Conservation (phyloP, 1,140 invertebrate species). For the Drosophila azteca region DNA sequence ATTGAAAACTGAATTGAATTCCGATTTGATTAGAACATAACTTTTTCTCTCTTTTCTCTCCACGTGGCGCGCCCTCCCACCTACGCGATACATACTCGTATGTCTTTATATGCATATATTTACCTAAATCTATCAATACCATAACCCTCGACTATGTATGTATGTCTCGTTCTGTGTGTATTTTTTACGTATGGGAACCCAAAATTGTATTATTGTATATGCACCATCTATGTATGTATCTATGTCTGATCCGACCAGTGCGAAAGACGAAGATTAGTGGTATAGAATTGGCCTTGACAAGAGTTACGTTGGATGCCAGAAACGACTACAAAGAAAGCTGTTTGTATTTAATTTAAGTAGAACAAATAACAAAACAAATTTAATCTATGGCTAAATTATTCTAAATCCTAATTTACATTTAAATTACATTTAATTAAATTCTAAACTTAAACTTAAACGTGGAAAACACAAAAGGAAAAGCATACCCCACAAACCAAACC, state of each 20-base stretch:
- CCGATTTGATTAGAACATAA: conserved; percentile 73
- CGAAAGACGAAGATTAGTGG: conserved; percentile 80
- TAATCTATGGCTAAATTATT: conserved; percentile 74
- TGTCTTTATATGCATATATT: conserved; percentile 35
- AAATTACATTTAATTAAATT: conserved; percentile 61
- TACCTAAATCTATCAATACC: conserved; percentile 24
- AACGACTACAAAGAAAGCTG: conserved; percentile 83
- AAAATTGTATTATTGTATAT: conserved; percentile 29
- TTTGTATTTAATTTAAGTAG: conserved; percentile 84
- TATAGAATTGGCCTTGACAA: conserved; percentile 83
- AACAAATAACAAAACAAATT: conserved; percentile 80
- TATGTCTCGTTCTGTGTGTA: conserved; percentile 16
- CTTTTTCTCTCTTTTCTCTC: conserved; percentile 79
- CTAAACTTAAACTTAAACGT: conserved; percentile 51
- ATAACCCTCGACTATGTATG: conserved; percentile 13
- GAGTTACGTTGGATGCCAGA: conserved; percentile 84
- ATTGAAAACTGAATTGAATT: conserved; percentile 47
- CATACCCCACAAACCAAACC: conserved; percentile 14
- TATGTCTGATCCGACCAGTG: conserved; percentile 50
- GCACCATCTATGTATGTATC: conserved; percentile 6
- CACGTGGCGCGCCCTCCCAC: conserved; percentile 69
- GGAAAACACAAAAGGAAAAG: conserved; percentile 36
- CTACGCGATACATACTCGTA: conserved; percentile 50
- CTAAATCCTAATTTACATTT: conserved; percentile 48
- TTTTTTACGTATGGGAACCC: conserved; percentile 17